Evolutionary conservation across 2,888 invertebrate genomes (phyloP).

Genomic region (Torymus aiolomorphi): DNA sequence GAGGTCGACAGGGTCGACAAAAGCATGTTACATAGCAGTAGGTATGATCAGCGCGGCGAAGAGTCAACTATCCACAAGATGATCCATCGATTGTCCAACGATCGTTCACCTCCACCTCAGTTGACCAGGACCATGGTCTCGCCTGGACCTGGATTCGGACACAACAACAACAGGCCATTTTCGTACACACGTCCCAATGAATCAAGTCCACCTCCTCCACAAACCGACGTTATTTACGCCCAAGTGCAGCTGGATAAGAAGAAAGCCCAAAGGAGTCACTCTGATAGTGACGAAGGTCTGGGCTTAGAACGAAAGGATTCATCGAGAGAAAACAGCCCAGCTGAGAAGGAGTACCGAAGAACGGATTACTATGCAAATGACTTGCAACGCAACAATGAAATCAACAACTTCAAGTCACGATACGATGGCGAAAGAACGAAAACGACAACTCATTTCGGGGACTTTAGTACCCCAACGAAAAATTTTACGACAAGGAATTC

Average conservation of each 20-base stretch:
- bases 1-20: conserved; percentile 63
- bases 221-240: conserved; percentile 85
- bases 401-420: conserved; percentile 67
- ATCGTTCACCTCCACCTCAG: conserved; percentile 83
- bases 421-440: conserved; percentile 64
- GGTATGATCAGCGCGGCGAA: conserved; percentile 69
- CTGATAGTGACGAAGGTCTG: conserved; percentile 89
- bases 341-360: conserved; percentile 71
- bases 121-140: conserved; percentile 79
- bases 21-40: conserved; percentile 71
- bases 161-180: conserved; percentile 87
- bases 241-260: conserved; percentile 80
- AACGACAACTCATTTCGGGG: conserved; percentile 58
- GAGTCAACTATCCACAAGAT: conserved; percentile 83
- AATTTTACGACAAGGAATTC: conserved; percentile 67
- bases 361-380: conserved; percentile 69
- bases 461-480: conserved; percentile 54
- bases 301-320: conserved; percentile 80
- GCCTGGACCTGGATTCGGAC: conserved; percentile 79
- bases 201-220: conserved; percentile 77
- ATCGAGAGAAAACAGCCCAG: conserved; percentile 72
- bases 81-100: conserved; percentile 85
- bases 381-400: conserved; percentile 69
- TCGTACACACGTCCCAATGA: conserved; percentile 84
- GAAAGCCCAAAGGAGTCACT: conserved; percentile 78